Conservation (phyloP, 2,888 invertebrate species). For the Phoenoteleia sp. region DNA sequence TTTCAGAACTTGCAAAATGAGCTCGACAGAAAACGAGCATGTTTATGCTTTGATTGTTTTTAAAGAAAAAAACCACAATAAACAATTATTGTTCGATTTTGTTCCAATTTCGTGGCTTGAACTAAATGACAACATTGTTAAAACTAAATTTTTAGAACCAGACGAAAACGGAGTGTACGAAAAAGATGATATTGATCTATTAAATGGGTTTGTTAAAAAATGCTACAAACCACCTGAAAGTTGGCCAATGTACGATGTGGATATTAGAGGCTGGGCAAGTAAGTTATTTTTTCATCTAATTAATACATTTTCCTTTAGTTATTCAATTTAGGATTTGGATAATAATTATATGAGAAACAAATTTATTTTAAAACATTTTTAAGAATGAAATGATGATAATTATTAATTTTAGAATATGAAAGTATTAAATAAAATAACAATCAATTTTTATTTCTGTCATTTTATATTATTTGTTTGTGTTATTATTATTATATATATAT, state of each 20-base stretch:
- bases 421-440: background rate
- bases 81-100: background rate
- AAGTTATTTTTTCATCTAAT: too few species aligned
- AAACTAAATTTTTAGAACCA: background rate
- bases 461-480: too few species aligned
- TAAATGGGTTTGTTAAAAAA: background rate
- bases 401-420: background rate
- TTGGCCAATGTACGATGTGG: conserved; percentile 4
- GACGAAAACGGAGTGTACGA: background rate
- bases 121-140: background rate
- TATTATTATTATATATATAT: too few species aligned
- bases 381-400: too few species aligned
- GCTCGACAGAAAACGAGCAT: background rate
- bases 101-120: background rate
- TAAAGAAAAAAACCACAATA: background rate
- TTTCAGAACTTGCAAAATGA: too few species aligned
- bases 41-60: background rate
- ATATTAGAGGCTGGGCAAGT: background rate
- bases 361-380: too few species aligned
- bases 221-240: background rate
- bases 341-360: too few species aligned
- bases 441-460: background rate
- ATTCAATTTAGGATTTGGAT: too few species aligned
- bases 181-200: background rate
- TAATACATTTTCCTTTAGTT: too few species aligned